Conservation (phyloP, 1,140 invertebrate genomes). For the Vanessa tameamea region DNA sequence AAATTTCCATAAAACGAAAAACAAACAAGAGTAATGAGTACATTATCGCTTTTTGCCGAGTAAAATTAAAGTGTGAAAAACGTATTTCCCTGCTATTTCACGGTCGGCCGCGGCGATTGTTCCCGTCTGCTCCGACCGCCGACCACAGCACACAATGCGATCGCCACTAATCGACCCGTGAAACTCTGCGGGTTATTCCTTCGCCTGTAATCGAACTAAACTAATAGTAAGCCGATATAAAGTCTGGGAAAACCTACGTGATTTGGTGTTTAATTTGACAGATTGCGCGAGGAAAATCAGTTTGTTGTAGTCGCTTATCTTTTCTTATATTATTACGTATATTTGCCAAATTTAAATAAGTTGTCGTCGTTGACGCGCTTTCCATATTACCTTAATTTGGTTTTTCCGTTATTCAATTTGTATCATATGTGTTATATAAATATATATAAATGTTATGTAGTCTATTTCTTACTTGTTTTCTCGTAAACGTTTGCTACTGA, state of each 20-base stretch:
- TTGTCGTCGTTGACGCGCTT: too few relatives aligned
- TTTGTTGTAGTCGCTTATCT: too few relatives aligned
- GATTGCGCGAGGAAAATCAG: too few relatives aligned
- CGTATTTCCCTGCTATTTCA: constrained; percentile 26
- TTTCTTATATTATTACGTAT: too few relatives aligned
- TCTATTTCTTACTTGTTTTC: too few relatives aligned
- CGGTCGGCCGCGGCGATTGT: constrained; percentile 5
- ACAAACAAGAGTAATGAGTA: not conserved
- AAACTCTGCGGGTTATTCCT: constrained; percentile 20
- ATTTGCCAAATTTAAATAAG: too few relatives aligned
- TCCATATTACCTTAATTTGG: too few relatives aligned
- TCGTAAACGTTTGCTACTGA: too few relatives aligned
- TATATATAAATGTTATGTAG: too few relatives aligned
- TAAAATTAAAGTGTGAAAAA: constrained; percentile 7
- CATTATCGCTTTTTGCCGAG: not conserved
- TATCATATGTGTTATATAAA: too few relatives aligned
- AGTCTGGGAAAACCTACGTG: constrained; percentile 6
- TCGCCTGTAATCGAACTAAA: not conserved
- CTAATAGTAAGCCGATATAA: not conserved
- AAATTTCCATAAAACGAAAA: constrained; percentile 6
- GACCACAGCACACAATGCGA: not conserved
- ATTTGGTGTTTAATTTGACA: not conserved
- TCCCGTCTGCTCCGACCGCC: not conserved
- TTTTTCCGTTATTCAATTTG: too few relatives aligned
- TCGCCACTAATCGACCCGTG: not conserved